Conservation (phyloP, 2,888 invertebrate species). For the Corbicula japonica region DNA sequence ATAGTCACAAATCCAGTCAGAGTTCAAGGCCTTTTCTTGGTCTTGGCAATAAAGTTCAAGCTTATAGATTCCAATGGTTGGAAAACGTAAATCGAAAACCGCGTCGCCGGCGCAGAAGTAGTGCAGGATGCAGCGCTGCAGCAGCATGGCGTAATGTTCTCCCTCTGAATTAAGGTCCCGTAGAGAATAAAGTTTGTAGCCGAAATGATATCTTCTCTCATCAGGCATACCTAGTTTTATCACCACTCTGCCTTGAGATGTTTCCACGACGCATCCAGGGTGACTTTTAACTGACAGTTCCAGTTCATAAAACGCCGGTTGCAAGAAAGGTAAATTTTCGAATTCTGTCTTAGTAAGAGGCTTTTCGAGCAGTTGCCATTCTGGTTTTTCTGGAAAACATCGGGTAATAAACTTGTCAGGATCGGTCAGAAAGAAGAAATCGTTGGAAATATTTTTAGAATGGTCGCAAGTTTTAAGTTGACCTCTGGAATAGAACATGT, state of each 20-base stretch:
- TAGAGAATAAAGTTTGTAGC: slow-evolving; percentile 59
- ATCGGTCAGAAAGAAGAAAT: slow-evolving; percentile 73
- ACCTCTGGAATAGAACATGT: slow-evolving; percentile 56
- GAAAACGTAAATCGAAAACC: slow-evolving; percentile 70
- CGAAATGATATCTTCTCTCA: slow-evolving; percentile 53
- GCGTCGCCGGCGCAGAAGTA: slow-evolving; percentile 51
- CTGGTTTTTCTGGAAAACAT: slow-evolving; percentile 68
- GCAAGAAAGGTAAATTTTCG: slow-evolving; percentile 68
- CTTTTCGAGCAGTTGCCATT: slow-evolving; percentile 71
- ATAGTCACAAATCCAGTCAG: slow-evolving; percentile 71
- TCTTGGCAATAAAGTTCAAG: slow-evolving; percentile 68
- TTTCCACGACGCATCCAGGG: slow-evolving; percentile 59
- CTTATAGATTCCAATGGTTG: slow-evolving; percentile 65
- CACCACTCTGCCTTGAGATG: slow-evolving; percentile 62
- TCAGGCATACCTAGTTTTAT: slow-evolving; percentile 58
- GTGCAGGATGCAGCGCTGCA: slow-evolving; percentile 63
- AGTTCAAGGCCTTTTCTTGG: slow-evolving; percentile 35
- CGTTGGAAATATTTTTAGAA: slow-evolving; percentile 56
- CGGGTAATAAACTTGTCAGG: slow-evolving; percentile 68
- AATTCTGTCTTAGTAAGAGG: slow-evolving; percentile 65
- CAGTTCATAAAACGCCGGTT: slow-evolving; percentile 70
- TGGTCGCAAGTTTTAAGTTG: not conserved
- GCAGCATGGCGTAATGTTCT: slow-evolving; percentile 61
- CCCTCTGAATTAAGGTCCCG: slow-evolving; percentile 65
- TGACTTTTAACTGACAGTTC: slow-evolving; percentile 51